phyloP scores from a whole-genome alignment of 2,797 vertebrate species.

The Hippoglossus hippoglossus region DNA sequence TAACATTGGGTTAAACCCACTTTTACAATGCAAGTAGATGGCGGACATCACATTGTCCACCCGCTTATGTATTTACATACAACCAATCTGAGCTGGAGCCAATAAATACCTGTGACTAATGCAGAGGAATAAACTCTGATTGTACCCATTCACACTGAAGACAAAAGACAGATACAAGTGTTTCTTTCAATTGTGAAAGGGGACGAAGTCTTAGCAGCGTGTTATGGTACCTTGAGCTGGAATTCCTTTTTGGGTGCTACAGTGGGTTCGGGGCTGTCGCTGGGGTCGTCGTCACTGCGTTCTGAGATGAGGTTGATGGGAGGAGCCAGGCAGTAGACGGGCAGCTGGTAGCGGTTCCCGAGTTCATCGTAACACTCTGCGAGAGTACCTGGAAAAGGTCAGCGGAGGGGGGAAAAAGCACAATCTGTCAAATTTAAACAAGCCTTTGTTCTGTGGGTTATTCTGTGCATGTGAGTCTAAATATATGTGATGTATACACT shows the following conservation, averaged over 20 bases:
- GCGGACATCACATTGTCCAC: too few species aligned
- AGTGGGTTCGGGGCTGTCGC: constrained; percentile 87
- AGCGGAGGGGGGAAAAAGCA: not conserved
- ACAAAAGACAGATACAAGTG: too few species aligned
- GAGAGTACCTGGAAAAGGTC: constrained; percentile 87
- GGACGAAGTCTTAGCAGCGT: not conserved
- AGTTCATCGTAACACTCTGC: constrained; percentile 97
- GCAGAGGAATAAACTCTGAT: not conserved
- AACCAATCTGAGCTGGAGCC: too few species aligned
- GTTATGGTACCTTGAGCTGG: constrained; percentile 85
- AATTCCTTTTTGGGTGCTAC: constrained; percentile 91
- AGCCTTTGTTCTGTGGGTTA: not conserved
- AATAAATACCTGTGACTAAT: too few species aligned
- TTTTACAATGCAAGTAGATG: too few species aligned
- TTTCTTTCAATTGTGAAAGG: too few species aligned
- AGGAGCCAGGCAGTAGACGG: constrained; percentile 95
- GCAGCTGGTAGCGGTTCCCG: constrained; percentile 97
- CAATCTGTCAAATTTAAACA: not conserved
- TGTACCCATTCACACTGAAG: not conserved
- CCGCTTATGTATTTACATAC: too few species aligned
- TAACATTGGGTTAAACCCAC: too few species aligned
- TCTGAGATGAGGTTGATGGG: constrained; percentile 96
- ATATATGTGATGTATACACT: too few species aligned
- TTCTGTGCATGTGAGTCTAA: not conserved
- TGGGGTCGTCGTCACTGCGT: constrained; percentile 89